Evolutionary conservation across 2,888 invertebrate species (phyloP), one percentile per base, ranked within the genome.

Genomic region (Trichogramma dendrolimi): DNA sequence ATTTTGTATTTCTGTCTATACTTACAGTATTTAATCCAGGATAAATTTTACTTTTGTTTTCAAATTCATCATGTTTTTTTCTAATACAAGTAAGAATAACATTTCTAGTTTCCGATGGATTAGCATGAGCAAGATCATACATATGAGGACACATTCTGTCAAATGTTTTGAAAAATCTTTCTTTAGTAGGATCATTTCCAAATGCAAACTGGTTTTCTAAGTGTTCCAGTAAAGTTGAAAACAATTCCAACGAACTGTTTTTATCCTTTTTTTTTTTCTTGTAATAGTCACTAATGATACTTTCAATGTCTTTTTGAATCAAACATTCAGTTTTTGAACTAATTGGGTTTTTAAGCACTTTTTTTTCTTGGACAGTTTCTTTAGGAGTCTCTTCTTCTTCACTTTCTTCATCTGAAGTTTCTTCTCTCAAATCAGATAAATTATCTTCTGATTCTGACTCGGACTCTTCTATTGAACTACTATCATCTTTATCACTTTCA

Each of bases 241-340:
- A 93, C 1, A 96, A 77, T 69, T 85, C 82, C 58, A 86, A 85
- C 8, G 95, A 81, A 72, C 88, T 86, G 44, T 88, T 87, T 75
- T 91, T 91, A 74, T 95, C 95, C 11, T 86, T 86, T 67, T 86
- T 87, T 5, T 86, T 86, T 56, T 94, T 78, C 71, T 91, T 87
- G 3, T 92, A 92, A 78, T 95, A 91, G 80, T 93, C 90, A 72
- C 90, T 94, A 14, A 95, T 88, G 68, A 96, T 86, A 71, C 92
- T 85, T 72, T 91, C 89, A 53, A 96, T 75, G 58, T 38, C 46
- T 55, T 53, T 6, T 54, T 54, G 27, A 47, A 38, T 55, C 14
- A 27, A 7, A 42, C 8, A 38, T 57, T 59, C 48, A 56, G 48
- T 61, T 40, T 55, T 42, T 51, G 50, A 27, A 55, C 44, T 4